Conservation (phyloP, 2,888 invertebrate genomes). For the Cheilosia grossa region DNA sequence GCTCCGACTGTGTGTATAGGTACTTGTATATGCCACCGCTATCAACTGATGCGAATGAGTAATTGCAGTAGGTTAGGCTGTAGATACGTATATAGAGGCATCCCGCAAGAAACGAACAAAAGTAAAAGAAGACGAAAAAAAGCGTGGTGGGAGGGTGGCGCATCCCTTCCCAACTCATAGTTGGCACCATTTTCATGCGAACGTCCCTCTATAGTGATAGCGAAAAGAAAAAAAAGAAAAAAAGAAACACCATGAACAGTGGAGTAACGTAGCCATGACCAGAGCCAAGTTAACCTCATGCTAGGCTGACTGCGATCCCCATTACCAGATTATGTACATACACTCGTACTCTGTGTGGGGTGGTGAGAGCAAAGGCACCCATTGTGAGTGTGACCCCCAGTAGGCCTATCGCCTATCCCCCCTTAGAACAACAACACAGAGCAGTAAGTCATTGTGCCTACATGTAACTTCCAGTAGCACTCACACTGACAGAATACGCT, state of each 20-base stretch:
- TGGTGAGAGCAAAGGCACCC: slow-evolving; percentile 18
- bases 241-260: background rate
- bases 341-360: slow-evolving; percentile 10
- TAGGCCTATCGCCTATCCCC: slow-evolving; percentile 55
- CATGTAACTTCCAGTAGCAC: slow-evolving; percentile 66
- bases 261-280: slow-evolving; percentile 67
- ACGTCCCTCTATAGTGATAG: background rate
- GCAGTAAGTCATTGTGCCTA: slow-evolving; percentile 53
- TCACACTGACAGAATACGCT: slow-evolving; percentile 45
- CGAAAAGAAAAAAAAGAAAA: slow-evolving; percentile 11
- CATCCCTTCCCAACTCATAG: slow-evolving; percentile 30
- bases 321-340: slow-evolving; percentile 46
- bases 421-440: slow-evolving; percentile 42
- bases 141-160: slow-evolving; percentile 58
- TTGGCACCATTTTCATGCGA: slow-evolving; percentile 63
- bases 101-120: slow-evolving; percentile 3
- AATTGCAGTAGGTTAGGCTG: slow-evolving; percentile 65
- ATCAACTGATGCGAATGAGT: slow-evolving; percentile 48
- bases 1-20: background rate
- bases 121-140: slow-evolving; percentile 13
- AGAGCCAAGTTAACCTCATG: slow-evolving; percentile 71
- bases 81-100: slow-evolving; percentile 14
- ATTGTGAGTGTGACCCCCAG: slow-evolving; percentile 37
- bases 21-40: slow-evolving; percentile 4
- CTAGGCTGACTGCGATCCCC: slow-evolving; percentile 48